Evolutionary conservation across 2,113 vertebrate species (phyloP).

Genomic region (Seriola dumerili): DNA sequence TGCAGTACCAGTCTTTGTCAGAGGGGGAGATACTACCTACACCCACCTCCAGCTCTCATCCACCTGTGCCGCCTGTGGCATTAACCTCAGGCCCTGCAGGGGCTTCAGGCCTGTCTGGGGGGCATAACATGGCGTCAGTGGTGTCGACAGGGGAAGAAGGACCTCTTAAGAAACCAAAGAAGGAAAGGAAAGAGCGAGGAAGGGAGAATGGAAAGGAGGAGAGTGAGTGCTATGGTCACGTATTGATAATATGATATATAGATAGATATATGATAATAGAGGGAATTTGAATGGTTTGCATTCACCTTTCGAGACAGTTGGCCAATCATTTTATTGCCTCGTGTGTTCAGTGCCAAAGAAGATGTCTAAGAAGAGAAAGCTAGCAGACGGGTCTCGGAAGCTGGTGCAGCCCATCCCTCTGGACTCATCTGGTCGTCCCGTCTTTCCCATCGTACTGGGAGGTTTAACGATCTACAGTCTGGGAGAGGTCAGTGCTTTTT

Average conservation of each 20-base stretch:
- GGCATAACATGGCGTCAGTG: slow-evolving; percentile 71
- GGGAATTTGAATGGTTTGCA: not conserved
- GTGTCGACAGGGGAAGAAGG: slow-evolving; percentile 78
- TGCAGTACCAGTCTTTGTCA: slow-evolving; percentile 90
- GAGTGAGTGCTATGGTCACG: slow-evolving; percentile 66
- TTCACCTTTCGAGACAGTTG: not conserved
- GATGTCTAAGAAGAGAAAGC: slow-evolving; percentile 89
- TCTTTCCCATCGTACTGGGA: slow-evolving; percentile 91
- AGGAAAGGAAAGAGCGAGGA: slow-evolving; percentile 89
- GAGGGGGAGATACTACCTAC: slow-evolving; percentile 85
- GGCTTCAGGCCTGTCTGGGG: slow-evolving; percentile 50
- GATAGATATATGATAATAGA: not conserved
- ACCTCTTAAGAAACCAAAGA: slow-evolving; percentile 85
- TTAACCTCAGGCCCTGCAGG: slow-evolving; percentile 65
- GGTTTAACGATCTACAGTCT: slow-evolving; percentile 92
- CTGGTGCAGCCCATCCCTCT: slow-evolving; percentile 90
- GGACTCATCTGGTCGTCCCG: slow-evolving; percentile 90
- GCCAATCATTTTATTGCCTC: not conserved
- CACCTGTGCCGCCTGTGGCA: slow-evolving; percentile 52
- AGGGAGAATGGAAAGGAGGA: slow-evolving; percentile 91
- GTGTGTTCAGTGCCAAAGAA: slow-evolving; percentile 86
- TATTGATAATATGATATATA: not conserved
- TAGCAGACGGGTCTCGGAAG: slow-evolving; percentile 85
- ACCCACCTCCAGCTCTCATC: slow-evolving; percentile 67
- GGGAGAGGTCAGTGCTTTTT: slow-evolving; percentile 86